These are phyloP conservation scores for Helarctos malayanus DNA, from an alignment of 2,797 vertebrate species.

Conservation along the genomic window DNA sequence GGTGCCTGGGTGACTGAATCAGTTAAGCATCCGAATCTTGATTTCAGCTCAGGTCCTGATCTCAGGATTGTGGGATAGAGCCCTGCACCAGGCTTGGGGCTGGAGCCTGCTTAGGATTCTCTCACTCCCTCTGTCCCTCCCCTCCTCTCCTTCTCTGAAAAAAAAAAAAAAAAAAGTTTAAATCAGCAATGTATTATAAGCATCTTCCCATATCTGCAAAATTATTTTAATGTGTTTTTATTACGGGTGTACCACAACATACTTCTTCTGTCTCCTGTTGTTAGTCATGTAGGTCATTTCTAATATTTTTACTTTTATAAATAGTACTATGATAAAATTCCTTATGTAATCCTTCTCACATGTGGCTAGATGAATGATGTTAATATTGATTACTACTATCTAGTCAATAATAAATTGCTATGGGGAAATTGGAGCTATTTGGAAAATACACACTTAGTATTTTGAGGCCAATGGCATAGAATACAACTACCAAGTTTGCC, in stretches of 20 bases:
- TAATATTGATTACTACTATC: neutral
- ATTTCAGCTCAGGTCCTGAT: neutral
- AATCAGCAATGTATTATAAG: neutral
- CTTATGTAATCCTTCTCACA: neutral
- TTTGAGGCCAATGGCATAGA: neutral
- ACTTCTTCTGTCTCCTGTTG: neutral
- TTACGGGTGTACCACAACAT: neutral
- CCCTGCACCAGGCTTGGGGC: neutral
- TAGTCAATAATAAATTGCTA: neutral
- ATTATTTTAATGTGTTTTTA: neutral
- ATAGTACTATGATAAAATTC: neutral
- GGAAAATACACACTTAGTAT: neutral
- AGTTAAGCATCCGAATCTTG: neutral
- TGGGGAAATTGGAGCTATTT: neutral
- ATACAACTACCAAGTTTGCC: neutral
- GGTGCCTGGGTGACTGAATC: neutral
- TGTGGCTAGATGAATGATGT: neutral
- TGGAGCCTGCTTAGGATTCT: neutral
- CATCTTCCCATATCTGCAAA: neutral
- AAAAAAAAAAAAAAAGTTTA: neutral
- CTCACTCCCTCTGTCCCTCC: neutral
- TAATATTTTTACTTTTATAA: constrained; percentile 49
- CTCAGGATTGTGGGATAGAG: neutral
- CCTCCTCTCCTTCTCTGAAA: neutral
- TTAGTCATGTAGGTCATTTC: neutral